Evolutionary conservation across 2,113 vertebrate species (phyloP).

Genomic region (Arizona elegans): DNA sequence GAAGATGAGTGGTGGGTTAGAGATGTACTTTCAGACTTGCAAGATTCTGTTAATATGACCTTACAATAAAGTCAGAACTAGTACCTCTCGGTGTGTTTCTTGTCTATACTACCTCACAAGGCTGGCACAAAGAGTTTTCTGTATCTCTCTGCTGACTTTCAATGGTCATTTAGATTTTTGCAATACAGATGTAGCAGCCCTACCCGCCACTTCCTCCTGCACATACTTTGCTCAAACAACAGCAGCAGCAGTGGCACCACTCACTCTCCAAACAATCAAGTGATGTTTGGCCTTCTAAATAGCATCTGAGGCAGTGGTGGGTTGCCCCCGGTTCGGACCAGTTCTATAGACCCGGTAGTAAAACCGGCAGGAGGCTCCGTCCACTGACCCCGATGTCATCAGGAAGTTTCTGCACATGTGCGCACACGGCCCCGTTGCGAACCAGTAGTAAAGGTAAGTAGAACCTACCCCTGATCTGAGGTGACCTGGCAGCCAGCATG

Average conservation of each 20-base stretch:
- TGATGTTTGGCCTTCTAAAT: neutral
- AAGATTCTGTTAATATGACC: neutral
- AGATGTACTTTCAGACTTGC: neutral
- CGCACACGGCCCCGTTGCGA: too few species aligned
- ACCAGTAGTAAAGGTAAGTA: too few species aligned
- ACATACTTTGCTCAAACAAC: neutral
- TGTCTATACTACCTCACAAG: neutral
- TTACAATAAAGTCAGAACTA: neutral
- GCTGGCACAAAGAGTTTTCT: neutral
- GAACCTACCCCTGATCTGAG: too few species aligned
- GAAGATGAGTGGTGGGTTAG: neutral
- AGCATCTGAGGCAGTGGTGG: neutral
- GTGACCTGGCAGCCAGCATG: neutral
- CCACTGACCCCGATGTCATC: too few species aligned
- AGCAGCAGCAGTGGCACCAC: neutral
- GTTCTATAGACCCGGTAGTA: too few species aligned
- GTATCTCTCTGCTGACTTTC: neutral
- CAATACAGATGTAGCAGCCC: neutral
- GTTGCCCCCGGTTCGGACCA: too few species aligned
- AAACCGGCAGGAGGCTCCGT: too few species aligned
- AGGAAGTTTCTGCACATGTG: too few species aligned
- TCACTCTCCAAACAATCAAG: neutral
- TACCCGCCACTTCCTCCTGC: neutral
- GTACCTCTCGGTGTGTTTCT: neutral
- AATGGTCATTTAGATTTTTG: neutral